Conservation (phyloP, 2,797 vertebrate genomes). For the Hippopotamyrus pictus region DNA sequence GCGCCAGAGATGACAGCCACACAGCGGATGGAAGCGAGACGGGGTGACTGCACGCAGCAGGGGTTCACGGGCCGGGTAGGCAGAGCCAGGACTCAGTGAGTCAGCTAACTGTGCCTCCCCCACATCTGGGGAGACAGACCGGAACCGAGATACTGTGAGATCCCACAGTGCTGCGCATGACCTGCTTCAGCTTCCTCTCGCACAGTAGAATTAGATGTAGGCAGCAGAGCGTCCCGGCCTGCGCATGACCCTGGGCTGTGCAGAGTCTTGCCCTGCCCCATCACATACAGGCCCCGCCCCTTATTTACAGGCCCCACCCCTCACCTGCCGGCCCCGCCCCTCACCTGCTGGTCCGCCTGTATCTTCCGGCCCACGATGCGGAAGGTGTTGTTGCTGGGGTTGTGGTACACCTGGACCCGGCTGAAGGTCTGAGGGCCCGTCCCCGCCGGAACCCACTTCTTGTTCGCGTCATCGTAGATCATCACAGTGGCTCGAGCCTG, state of each 20-base stretch:
- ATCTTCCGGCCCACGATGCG: slow-evolving; percentile 88
- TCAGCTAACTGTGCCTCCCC: background rate
- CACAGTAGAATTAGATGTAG: background rate
- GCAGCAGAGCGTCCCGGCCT: background rate
- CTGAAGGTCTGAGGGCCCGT: slow-evolving; percentile 75
- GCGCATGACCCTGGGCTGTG: background rate
- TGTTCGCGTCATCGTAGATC: slow-evolving; percentile 84
- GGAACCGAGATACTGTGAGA: background rate
- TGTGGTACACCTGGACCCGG: slow-evolving; percentile 87
- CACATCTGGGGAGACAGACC: background rate
- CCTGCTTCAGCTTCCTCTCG: background rate
- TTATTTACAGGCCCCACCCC: background rate
- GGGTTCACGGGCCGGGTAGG: background rate
- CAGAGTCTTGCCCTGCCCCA: background rate
- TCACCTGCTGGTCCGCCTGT: slow-evolving; percentile 87
- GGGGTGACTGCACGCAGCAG: background rate
- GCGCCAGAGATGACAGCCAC: background rate
- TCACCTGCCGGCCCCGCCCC: background rate
- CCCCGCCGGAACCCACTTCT: slow-evolving; percentile 86
- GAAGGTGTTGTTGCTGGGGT: slow-evolving; percentile 72
- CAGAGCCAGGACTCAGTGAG: background rate
- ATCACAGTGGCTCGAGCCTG: slow-evolving; percentile 90
- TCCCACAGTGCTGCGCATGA: background rate
- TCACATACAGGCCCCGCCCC: background rate
- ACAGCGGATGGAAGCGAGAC: background rate